Evolutionary conservation across 1,140 invertebrate genomes (phyloP).

Genomic region (Pseudomyrmex gracilis): DNA sequence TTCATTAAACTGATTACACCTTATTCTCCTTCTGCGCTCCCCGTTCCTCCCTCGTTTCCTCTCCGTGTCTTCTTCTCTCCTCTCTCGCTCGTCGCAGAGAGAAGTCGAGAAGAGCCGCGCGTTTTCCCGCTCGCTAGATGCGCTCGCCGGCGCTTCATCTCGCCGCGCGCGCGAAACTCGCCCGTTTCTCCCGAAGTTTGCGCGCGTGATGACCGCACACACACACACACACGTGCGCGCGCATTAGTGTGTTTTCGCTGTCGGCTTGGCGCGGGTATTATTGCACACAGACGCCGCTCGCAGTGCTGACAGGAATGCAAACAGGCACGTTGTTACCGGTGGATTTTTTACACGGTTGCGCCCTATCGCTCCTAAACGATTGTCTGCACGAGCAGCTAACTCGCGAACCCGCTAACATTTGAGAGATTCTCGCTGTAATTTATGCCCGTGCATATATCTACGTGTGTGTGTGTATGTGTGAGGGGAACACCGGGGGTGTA

Average conservation of each 20-base stretch:
- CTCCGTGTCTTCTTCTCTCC: neutral
- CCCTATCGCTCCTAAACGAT: slow-evolving; percentile 67
- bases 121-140: slow-evolving; percentile 48
- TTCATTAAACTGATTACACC: slow-evolving; percentile 76
- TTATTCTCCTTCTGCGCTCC: slow-evolving; percentile 49
- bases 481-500: slow-evolving; percentile 9
- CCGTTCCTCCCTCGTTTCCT: neutral
- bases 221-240: neutral
- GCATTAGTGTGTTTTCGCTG: neutral
- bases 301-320: slow-evolving; percentile 62
- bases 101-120: slow-evolving; percentile 47
- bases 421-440: slow-evolving; percentile 32
- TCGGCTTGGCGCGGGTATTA: neutral
- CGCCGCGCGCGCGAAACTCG: slow-evolving; percentile 33
- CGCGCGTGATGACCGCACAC: neutral
- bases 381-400: slow-evolving; percentile 60
- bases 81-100: neutral
- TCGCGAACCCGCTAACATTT: slow-evolving; percentile 65
- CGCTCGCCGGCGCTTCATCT: slow-evolving; percentile 41
- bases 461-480: neutral
- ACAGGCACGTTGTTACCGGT: slow-evolving; percentile 48
- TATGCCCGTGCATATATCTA: neutral
- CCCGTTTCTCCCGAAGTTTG: neutral
- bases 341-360: slow-evolving; percentile 56
- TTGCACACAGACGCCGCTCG: slow-evolving; percentile 15